phyloP scores from a whole-genome alignment of 1,140 invertebrate species.

The Grapholita molesta region DNA sequence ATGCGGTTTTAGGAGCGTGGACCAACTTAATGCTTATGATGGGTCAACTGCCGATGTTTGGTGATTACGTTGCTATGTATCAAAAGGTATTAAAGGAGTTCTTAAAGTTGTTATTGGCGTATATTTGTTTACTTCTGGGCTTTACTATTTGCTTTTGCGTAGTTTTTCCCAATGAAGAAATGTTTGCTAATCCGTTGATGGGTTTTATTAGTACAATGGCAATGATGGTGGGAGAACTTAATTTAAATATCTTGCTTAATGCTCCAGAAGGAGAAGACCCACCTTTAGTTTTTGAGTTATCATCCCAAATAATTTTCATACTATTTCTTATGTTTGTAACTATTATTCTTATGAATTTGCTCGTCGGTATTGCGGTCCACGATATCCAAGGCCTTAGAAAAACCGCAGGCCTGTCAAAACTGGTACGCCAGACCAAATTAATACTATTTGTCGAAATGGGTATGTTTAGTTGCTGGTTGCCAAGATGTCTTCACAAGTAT shows the following conservation, averaged over 20 bases:
- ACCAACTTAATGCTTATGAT: constrained; percentile 83
- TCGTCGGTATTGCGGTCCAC: constrained; percentile 84
- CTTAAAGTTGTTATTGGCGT: constrained; percentile 80
- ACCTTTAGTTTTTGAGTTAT: constrained; percentile 74
- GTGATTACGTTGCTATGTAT: constrained; percentile 84
- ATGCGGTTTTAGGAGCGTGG: constrained; percentile 82
- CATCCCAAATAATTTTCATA: constrained; percentile 81
- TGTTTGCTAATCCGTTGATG: constrained; percentile 80
- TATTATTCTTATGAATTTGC: constrained; percentile 84
- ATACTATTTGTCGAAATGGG: constrained; percentile 84
- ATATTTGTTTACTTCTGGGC: constrained; percentile 81
- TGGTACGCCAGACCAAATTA: constrained; percentile 83
- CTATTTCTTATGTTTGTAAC: constrained; percentile 83
- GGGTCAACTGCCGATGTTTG: constrained; percentile 82
- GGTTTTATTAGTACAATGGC: constrained; percentile 82
- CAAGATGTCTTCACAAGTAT: constrained; percentile 72
- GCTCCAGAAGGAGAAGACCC: constrained; percentile 68
- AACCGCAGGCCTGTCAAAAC: constrained; percentile 82
- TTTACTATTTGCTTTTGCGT: constrained; percentile 84
- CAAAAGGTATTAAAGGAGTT: constrained; percentile 83
- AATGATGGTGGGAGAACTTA: constrained; percentile 85
- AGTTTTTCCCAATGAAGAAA: constrained; percentile 81
- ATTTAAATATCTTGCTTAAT: constrained; percentile 81
- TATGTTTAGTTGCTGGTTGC: constrained; percentile 80
- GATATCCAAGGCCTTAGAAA: constrained; percentile 84